Base-by-base conservation (phyloP, 2,797 vertebrate species). In the Lycodopsis pacificus region DNA sequence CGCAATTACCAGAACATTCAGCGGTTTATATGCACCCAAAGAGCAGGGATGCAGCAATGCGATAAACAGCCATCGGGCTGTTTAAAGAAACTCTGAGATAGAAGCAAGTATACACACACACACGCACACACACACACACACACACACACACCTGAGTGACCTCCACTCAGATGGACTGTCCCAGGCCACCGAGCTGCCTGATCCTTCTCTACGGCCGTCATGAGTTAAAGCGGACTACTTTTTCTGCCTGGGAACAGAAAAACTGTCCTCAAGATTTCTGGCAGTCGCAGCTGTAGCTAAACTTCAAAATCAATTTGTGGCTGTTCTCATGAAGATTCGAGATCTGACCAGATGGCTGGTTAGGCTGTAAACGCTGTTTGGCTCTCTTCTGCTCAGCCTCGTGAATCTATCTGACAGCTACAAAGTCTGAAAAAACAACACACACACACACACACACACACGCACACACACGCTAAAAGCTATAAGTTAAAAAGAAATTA, bases 241-340 rank as follows among this genome's bases (percentile, higher is more conserved):
- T 82, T 73, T 68, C 56, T 81, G 59, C 79, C 46, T 53, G 71
- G 70, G 48, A 86, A 83, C 57, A 80, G 40, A 54, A 90, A 87
- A 90, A 87, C 64, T 81, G 74, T 90, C 84, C 78, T 77, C 15
- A 61, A 83, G 73, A 89, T 81, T 90, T 78, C 82, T 90, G 91
- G 91, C 90, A 88, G 85, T 74, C 90, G 87, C 91, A 91, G 89
- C 91, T 91, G 90, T 84, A 91, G 86, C 89, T 86, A 92, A 90
- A 93, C 88, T 93, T 93, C 89, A 78, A 92, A 58, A 94, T 94
- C 92, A 92, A 91, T 94, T 91, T 92, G 86, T 88, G 91, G 84
- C 83, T 89, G 80, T 89, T 92, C 87, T 88, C 84, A 79, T 92
- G 86, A 86, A 90, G 88, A 88, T 86, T 88, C 65, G 46, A 91